phyloP scores from a whole-genome alignment of 2,113 vertebrate genomes.

The Neolamprologus falcicula region DNA sequence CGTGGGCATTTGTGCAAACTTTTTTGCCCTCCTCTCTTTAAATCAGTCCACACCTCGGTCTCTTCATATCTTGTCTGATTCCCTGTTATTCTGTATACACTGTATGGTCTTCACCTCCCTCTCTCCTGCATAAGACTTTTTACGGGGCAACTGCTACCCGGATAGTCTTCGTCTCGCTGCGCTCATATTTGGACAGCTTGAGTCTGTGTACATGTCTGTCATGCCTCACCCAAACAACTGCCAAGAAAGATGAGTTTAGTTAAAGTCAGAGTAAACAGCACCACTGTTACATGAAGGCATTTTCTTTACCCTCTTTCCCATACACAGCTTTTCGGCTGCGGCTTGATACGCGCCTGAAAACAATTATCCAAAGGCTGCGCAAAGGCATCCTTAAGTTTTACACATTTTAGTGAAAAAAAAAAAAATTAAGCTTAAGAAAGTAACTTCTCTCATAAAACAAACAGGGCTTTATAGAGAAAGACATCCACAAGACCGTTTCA shows the following conservation, averaged over 20 bases:
- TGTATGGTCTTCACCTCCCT: conserved; percentile 11
- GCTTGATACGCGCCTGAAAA: not conserved
- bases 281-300: conserved; percentile 16
- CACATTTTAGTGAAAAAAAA: not conserved
- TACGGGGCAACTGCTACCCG: conserved; percentile 48
- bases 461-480: not conserved
- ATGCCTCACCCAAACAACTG: conserved; percentile 56
- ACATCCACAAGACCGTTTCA: not conserved
- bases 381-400: not conserved
- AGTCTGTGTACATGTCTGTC: conserved; percentile 70
- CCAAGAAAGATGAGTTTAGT: conserved; percentile 68
- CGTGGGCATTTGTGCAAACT: conserved; percentile 38
- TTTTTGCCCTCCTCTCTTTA: not conserved
- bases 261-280: conserved; percentile 54
- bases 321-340: not conserved
- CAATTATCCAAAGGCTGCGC: not conserved
- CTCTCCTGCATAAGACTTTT: conserved; percentile 42
- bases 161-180: conserved; percentile 23
- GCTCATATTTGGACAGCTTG: conserved; percentile 75
- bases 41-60: not conserved
- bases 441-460: not conserved
- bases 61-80: not conserved
- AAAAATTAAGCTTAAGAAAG: not conserved
- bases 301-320: conserved; percentile 2
- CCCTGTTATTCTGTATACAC: not conserved